phyloP scores from a whole-genome alignment of 2,797 vertebrate genomes.

The Spondyliosoma cantharus region DNA sequence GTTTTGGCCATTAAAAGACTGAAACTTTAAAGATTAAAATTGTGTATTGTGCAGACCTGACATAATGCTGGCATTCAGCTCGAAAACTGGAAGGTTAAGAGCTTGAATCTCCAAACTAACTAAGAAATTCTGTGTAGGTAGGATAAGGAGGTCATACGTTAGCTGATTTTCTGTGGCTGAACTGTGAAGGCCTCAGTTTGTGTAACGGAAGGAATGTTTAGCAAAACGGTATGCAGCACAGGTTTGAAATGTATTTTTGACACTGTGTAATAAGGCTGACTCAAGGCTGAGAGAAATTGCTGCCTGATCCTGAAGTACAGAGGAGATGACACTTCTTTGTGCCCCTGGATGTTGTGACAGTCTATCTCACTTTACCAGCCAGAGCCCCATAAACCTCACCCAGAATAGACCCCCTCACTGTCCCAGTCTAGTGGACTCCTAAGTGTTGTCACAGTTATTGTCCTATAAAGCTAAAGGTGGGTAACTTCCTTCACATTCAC shows the following conservation, averaged over 20 bases:
- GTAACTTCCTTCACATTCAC: constrained; percentile 34
- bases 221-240: background rate
- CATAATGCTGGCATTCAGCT: background rate
- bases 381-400: constrained; percentile 30
- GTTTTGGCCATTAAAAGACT: too few species aligned
- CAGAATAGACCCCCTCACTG: constrained; percentile 37
- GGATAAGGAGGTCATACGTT: background rate
- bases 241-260: constrained; percentile 8
- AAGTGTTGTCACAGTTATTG: constrained; percentile 32
- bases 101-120: background rate
- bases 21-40: background rate
- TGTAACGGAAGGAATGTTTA: background rate
- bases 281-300: background rate
- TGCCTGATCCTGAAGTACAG: background rate
- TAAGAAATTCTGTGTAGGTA: background rate
- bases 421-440: background rate
- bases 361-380: constrained; percentile 28
- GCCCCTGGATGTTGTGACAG: constrained; percentile 21
- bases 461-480: constrained; percentile 31
- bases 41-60: background rate
- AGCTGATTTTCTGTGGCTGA: background rate
- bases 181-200: background rate
- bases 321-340: constrained; percentile 28
- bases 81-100: background rate
- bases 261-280: background rate